Conservation (phyloP, 2,888 invertebrate species). For the Limnephilus marmoratus region DNA sequence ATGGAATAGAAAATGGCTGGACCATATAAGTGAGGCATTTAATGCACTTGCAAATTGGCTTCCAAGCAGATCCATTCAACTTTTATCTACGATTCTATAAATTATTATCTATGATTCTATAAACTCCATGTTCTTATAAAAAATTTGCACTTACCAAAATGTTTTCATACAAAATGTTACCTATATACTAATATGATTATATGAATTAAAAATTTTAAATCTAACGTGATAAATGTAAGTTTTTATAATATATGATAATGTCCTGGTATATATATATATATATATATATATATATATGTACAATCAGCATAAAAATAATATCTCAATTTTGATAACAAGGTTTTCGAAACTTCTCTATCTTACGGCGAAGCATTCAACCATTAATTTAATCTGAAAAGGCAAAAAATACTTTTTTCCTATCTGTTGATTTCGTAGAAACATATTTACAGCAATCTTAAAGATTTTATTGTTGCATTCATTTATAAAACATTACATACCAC, state of each 20-base stretch:
- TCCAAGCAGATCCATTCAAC: not conserved
- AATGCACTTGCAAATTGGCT: not conserved
- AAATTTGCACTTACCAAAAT: conserved; percentile 1
- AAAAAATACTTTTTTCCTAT: not conserved
- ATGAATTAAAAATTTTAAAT: not conserved
- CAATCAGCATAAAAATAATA: conserved; percentile 2
- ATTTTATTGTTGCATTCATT: not conserved
- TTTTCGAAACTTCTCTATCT: not conserved
- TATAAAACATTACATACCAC: not conserved
- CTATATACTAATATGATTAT: not conserved
- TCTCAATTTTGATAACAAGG: not conserved
- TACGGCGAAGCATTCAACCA: not conserved
- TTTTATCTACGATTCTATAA: not conserved
- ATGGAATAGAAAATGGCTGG: not conserved
- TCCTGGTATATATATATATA: not conserved
- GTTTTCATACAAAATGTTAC: conserved; percentile 2
- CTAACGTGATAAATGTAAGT: not conserved
- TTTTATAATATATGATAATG: not conserved
- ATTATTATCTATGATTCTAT: not conserved
- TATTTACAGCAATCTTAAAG: conserved; percentile 18
- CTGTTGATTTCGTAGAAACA: not conserved
- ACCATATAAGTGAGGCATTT: not conserved
- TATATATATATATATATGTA: not conserved
- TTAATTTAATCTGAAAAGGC: not conserved
- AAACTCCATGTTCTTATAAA: not conserved